Evolutionary conservation across 2,797 vertebrate species (phyloP), one percentile per base, ranked within the genome.

Genomic region (Lithobates sylvaticus): DNA sequence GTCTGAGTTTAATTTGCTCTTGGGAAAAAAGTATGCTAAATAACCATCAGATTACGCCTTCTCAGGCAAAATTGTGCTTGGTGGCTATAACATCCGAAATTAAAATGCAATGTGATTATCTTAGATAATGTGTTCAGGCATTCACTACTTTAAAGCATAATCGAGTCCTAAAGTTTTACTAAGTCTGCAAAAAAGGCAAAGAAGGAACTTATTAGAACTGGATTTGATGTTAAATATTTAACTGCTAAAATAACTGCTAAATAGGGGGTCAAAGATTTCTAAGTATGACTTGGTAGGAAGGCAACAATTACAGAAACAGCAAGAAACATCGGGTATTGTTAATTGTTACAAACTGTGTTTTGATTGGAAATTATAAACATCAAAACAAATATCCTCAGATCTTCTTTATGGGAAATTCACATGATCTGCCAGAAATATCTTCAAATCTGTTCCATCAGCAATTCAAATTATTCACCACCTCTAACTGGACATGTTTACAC

Each of bases 81-180:
- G 64, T 90, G 86, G 78, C 82, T 89, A 91, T 86, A 91, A 88
- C 77, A 87, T 90, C 88, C 74, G 74, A 88, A 90, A 91, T 88
- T 91, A 90, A 91, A 92, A 91, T 92, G 89, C 88, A 88, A 21
- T 87, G 68, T 90, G 89, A 89, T 91, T 91, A 88, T 86, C 82
- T 89, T 64, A 89, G 84, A 91, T 90, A 83, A 91, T 86, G 78
- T 5, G 0, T 87, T 86, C 81, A 87, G 86, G 81, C 81, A 87
- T 87, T 91, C 58, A 81, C 76, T 83, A 76, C 83, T 88, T 34
- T 73, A 88, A 90, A 89, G 78, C 74, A 29, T 89, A 88, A 70
- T 86, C 84, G 0, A 5, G 64, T 90, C 93, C 91, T 89, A 90
- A 92, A 93, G 92, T 93, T 94, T 94, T 93, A 94, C 88, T 91